Evolutionary conservation across 1,140 invertebrate genomes (phyloP).

Genomic region (Mizuhopecten yessoensis): DNA sequence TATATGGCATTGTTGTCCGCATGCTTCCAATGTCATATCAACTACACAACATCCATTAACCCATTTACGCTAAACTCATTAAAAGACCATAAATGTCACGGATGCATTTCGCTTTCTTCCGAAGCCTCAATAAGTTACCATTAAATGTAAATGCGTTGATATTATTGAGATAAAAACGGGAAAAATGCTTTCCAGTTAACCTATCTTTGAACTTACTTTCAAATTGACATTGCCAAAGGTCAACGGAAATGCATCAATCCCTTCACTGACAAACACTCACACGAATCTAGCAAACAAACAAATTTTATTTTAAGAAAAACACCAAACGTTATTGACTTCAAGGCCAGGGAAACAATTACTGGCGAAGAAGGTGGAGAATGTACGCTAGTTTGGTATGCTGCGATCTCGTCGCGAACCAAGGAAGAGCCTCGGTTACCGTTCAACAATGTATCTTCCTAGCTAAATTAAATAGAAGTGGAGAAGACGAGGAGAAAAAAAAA

Average conservation of each 20-base stretch:
- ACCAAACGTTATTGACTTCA: conserved; percentile 38
- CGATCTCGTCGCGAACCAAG: not conserved
- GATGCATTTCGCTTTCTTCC: not conserved
- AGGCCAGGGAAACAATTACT: conserved; percentile 22
- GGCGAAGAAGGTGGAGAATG: not conserved
- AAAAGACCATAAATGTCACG: not conserved
- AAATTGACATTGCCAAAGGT: conserved; percentile 16
- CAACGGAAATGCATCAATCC: conserved; percentile 37
- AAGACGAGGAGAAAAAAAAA: not conserved
- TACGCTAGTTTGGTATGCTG: not conserved
- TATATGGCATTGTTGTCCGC: not conserved
- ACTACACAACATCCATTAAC: not conserved
- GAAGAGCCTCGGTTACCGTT: not conserved
- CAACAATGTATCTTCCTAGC: conserved; percentile 7
- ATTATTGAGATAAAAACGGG: not conserved
- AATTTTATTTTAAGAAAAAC: conserved; percentile 31
- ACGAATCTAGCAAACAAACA: conserved; percentile 38
- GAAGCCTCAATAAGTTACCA: conserved; percentile 2
- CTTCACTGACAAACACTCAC: not conserved
- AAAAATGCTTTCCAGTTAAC: not conserved
- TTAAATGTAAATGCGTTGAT: conserved; percentile 30
- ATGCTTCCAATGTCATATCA: not conserved
- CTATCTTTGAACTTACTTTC: conserved; percentile 29
- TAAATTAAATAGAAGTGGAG: conserved; percentile 25
- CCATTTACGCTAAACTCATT: not conserved